Base-by-base conservation (phyloP, 2,797 vertebrate species). In the Gymnocypris eckloni region DNA sequence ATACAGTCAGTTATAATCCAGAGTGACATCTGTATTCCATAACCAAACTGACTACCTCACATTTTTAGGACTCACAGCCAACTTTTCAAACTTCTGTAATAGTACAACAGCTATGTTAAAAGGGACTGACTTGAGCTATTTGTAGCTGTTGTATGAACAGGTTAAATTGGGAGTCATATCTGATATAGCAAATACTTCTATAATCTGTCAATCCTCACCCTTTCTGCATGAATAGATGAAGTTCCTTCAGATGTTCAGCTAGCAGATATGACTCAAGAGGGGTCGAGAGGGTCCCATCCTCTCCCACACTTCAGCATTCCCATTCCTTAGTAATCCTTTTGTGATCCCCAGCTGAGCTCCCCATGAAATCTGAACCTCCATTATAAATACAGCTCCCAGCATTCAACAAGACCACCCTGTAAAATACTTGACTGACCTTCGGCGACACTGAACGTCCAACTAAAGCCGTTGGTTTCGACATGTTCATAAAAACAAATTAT, bases 311-410 rank as follows among this genome's bases (percentile, higher is more conserved):
- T 64, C 84, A 88, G 50, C 39, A 90, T 92, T 94, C 92, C 90
- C 92, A 93, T 92, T 91, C 91, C 87, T 87, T 82, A 37, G 88
- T 94, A 93, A 94, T 93, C 93, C 93, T 84, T 86, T 87, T 82
- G 81, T 92, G 91, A 94, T 92, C 91, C 92, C 90, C 59, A 86
- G 88, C 89, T 93, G 92, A 92, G 92, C 92, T 90, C 85, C 92
- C 93, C 88, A 92, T 91, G 93, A 94, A 94, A 95, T 88, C 87
- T 89, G 90, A 94, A 92, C 90, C 89, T 67, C 89, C 89, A 93
- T 89, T 89, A 89, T 91, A 94, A 94, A 94, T 93, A 93, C 92
- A 92, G 93, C 92, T 91, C 90, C n/a, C 90, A 89, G 89, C 89
- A 89, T 91, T 91, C 91, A 76, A 90, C 85, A 66, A 83, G 93